A percentile compares a stretch with the other conserved stretches of the same genome.
These are phyloP conservation scores for Glyptemys insculpta DNA, from an alignment of 2,797 vertebrate genomes.

Conservation along the genomic window DNA sequence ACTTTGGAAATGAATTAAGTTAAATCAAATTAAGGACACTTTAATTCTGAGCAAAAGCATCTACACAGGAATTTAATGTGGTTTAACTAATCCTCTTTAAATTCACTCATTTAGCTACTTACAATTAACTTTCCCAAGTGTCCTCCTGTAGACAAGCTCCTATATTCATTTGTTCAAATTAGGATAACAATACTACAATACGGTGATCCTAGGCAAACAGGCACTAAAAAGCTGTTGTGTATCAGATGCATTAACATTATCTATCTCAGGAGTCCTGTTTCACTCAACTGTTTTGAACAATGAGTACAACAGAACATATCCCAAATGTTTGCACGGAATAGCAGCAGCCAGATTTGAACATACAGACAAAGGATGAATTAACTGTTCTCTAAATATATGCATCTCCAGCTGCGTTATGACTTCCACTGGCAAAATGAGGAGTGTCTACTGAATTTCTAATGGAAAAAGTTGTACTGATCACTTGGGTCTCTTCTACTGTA, in stretches of 20 bases:
- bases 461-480: background rate
- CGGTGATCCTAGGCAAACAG: background rate
- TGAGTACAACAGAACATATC: background rate
- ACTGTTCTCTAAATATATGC: background rate
- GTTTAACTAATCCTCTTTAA: background rate
- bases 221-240: background rate
- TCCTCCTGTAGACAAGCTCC: background rate
- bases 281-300: background rate
- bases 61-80: background rate
- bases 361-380: background rate
- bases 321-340: background rate
- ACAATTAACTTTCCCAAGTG: background rate
- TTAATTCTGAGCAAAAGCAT: background rate
- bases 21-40: background rate
- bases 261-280: background rate
- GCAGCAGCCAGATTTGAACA: background rate
- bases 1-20: background rate
- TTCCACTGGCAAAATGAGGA: background rate
- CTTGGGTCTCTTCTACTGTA: background rate
- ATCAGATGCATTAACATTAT: background rate
- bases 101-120: background rate
- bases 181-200: background rate
- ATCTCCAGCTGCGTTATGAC: background rate
- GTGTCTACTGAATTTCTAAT: background rate
- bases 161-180: accelerated